Conservation (phyloP, 1,140 invertebrate genomes). For the Tigriopus japonicus region DNA sequence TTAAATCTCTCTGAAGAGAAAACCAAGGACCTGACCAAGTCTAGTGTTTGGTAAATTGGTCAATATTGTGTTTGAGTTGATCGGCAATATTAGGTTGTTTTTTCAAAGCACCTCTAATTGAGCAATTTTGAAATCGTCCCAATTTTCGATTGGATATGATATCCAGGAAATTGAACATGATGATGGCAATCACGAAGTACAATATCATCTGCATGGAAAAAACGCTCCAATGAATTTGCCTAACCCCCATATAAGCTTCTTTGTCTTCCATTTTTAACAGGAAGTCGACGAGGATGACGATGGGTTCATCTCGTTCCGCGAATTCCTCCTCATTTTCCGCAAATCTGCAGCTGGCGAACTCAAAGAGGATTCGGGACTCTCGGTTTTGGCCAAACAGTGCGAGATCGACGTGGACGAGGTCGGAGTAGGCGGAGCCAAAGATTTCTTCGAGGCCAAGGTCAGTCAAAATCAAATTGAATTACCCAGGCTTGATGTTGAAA, state of each 20-base stretch:
- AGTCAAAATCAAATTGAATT: not conserved
- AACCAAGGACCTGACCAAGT: no score
- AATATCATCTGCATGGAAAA: not conserved
- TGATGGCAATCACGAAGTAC: not conserved
- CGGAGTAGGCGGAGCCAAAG: conserved; percentile 67
- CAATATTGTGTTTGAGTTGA: no score
- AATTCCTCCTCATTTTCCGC: conserved; percentile 66
- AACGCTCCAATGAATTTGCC: no score
- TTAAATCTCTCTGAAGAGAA: no score
- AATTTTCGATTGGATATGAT: conserved; percentile 34
- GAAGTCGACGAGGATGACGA: conserved; percentile 2
- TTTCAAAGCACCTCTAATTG: no score
- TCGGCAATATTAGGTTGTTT: no score
- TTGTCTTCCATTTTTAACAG: not conserved
- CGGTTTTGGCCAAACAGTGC: conserved; percentile 55
- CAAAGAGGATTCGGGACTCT: conserved; percentile 55
- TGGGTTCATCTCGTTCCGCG: conserved; percentile 20
- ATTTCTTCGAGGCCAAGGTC: conserved; percentile 72
- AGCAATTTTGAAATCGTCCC: no score
- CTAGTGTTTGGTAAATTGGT: no score
- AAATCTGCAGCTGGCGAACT: conserved; percentile 69
- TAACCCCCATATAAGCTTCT: no score
- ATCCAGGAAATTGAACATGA: conserved; percentile 52
- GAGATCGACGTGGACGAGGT: conserved; percentile 74
- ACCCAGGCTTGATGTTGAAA: not conserved